Evolutionary conservation across 2,888 invertebrate species (phyloP), one percentile per base, ranked within the genome.

Genomic region (Callimorpha dominula): DNA sequence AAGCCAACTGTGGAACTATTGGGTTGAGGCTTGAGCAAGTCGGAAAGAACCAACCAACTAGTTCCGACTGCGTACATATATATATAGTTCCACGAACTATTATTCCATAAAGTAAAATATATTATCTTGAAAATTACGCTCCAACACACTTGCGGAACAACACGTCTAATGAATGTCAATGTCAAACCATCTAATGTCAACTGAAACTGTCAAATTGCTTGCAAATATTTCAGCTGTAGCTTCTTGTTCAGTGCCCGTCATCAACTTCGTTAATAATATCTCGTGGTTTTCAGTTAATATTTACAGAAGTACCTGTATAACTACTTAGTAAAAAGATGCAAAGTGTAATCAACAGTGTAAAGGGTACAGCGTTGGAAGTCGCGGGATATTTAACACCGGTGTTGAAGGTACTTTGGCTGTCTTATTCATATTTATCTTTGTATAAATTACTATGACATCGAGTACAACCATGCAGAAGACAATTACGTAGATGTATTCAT

Each of bases 321-420:
- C 42, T 31, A 93, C 82, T 65, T 62, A 65, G 74, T 76, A 64
- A 57, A 43, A 77, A 70, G 88, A 99, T 99, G 99, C 99, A 99
- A 95, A 99, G 98, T 96, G 97, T 99, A 72, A 97, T 99, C 76
- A 99, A 99, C 92, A 97, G 98, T 50, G 98, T 99, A 9, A 99
- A 99, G 95, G 99, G 99, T 68, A 99, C 98, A 65, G 99, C 99
- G 50, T 96, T 99, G 46, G 98, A 98, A 80, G 99, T 99, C 52
- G 99, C 99, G 42, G 99, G 99, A 90, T 99, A 98, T 93, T 96
- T 99, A 87, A 99, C 99, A 80, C 99, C 99, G 71, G 98, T 99
- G 71, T 95, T 99, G 75, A 99, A 98, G 97, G 99, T 99, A 96
- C 87, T 85, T 74, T 74, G 71, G 77, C 74, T 71, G 68, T 64